Base-by-base conservation (phyloP, 1,140 invertebrate species). In the Leptopilina boulardi region DNA sequence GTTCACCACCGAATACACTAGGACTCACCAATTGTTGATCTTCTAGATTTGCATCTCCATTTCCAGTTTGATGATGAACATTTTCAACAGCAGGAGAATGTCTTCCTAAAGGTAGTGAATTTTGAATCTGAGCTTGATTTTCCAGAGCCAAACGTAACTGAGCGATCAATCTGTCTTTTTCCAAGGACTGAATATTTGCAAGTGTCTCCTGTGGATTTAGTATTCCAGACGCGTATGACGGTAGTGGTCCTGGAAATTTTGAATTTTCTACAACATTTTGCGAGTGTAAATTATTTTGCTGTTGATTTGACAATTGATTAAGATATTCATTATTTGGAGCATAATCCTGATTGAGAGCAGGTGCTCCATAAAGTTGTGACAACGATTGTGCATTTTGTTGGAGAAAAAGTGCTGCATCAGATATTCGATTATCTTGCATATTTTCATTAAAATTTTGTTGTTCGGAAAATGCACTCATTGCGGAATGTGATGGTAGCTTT, bases 361-460 rank as follows among this genome's bases (percentile, higher is more conserved):
- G 84, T 0, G 87, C 81, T 1, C 85, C 85, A 42, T 91, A 91
- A 1, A 91, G 76, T 70, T 90, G 78, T 0, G 90, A 88, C 21
- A 91, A 89, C 0, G 89, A 89, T 73, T 88, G 85, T 6, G 90
- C 87, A 75, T 91, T 91, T 73, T 91, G 83, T 0, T 78, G 66
- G 1, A 91, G 71, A 47, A 91, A 91, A 0, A 87, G 56, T 0
- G 89, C 82, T 1, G 87, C 90, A 54, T 91, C 90, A 0, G 90
- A 91, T 23, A 91, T 88, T 30, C 89, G 86, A 6, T 84, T 81
- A 21, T 73, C 71, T 10, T 76, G 78, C 0, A 79, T 6, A n/a
- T n/a, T n/a, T n/a, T n/a, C n/a, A n/a, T n/a, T n/a, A n/a, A n/a
- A n/a, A n/a, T n/a, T n/a, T n/a, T n/a, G n/a, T n/a, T n/a, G n/a